A percentile compares a stretch with the other conserved stretches of the same genome.
phyloP scores from a whole-genome alignment of 2,888 invertebrate genomes.

The Tenthredo amoena region DNA sequence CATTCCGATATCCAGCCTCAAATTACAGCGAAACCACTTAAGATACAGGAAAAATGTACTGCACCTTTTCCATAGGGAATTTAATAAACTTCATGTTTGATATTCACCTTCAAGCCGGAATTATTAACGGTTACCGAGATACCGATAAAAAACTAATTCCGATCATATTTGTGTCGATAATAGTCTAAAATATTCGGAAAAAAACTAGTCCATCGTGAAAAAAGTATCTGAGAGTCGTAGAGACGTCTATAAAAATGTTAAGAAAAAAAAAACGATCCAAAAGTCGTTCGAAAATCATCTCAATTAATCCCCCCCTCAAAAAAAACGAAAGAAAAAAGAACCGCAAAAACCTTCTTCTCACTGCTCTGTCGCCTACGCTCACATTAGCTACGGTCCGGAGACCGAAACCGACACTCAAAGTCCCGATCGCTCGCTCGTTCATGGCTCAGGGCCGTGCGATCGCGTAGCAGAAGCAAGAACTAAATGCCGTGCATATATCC shows the following conservation, averaged over 20 bases:
- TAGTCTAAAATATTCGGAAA: not conserved
- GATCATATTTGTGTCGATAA: not conserved
- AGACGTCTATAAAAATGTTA: no score
- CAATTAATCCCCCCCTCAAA: not conserved
- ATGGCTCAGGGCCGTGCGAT: not conserved
- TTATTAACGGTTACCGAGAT: not conserved
- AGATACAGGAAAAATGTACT: not conserved
- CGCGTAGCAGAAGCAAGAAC: not conserved
- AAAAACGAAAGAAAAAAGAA: not conserved
- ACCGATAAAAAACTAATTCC: not conserved
- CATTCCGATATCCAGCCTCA: not conserved
- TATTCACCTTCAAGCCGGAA: not conserved
- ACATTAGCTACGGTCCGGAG: not conserved
- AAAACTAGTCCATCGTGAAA: no score
- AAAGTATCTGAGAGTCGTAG: no score
- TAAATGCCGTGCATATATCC: not conserved
- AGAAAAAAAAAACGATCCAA: no score
- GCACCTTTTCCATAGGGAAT: not conserved
- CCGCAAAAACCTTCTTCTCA: not conserved
- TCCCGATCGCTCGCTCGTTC: not conserved
- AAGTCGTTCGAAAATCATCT: not conserved
- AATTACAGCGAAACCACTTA: not conserved
- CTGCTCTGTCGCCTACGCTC: not conserved
- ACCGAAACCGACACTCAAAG: not conserved
- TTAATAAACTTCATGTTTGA: not conserved